Evolutionary conservation across 2,113 vertebrate genomes (phyloP), one percentile per base, ranked within the genome.

Genomic region (Hemicordylus capensis): DNA sequence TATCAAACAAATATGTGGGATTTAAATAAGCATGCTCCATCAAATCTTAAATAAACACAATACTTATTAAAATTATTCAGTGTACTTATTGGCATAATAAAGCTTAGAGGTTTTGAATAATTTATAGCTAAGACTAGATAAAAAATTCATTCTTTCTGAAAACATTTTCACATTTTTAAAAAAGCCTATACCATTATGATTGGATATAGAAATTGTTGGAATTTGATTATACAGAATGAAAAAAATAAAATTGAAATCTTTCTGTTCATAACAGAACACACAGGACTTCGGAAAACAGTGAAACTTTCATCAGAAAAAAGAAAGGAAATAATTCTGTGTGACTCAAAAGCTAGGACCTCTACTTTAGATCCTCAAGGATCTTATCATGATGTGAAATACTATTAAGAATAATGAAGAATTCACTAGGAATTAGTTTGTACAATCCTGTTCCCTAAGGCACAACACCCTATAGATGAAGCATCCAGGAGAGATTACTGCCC

Each of bases 1-100:
- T 89, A 82, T 67, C 76, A 72, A 51, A 24, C 87, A 83, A 78
- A 14, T 28, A 37, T 26, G n/a, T 72, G 22, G 31, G 66, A 46
- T 85, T 61, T 85, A 79, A 70, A 19, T 70, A 85, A 78, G 37
- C 37, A 85, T 78, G 28, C 42, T 70, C 58, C 22, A 74, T 54
- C 28, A 89, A 76, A 91, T 6, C 17, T 63, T 34, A 72, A 28
- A 90, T 83, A 89, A 89, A 84, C 0, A 1, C 28, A 58, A 24
- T 0, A 0, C 63, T 81, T 86, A 87, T 89, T 89, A 90, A 91
- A 93, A 88, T 85, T 9, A 90, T 79, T 90, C 77, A 82, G 26
- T 0, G 0, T 26, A n/a, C 59, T 89, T 87, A 89, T 37, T 90
- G 84, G 81, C 75, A 84, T 88, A 77, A 86, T 59, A 93, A 90